phyloP scores from a whole-genome alignment of 2,797 vertebrate species.

The Pseudochirops corinnae region DNA sequence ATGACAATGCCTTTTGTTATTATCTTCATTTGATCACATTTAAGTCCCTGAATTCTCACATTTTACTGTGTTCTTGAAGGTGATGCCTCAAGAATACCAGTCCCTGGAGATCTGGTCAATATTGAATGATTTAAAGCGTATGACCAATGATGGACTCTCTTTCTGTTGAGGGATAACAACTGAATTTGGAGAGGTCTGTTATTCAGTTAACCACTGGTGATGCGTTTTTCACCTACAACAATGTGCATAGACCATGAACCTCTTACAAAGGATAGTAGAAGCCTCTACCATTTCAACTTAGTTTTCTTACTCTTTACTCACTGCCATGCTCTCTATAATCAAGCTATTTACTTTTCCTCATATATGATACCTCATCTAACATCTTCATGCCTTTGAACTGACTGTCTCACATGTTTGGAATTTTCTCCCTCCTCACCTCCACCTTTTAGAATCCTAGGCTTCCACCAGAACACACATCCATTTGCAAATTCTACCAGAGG shows the following conservation, averaged over 20 bases:
- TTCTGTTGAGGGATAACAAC: background rate
- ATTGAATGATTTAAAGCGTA: background rate
- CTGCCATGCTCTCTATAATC: background rate
- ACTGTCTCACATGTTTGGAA: background rate
- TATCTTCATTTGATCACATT: background rate
- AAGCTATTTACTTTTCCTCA: background rate
- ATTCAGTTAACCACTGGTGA: background rate
- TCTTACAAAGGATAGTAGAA: background rate
- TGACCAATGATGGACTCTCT: background rate
- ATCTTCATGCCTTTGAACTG: background rate
- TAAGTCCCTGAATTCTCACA: background rate
- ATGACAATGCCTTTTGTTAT: background rate
- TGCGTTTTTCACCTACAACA: background rate
- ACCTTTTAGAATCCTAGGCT: background rate
- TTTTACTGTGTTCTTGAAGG: background rate
- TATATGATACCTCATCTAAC: background rate
- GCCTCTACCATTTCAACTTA: background rate
- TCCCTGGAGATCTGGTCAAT: background rate
- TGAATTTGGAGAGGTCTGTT: background rate
- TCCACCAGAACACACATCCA: background rate
- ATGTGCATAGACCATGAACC: background rate
- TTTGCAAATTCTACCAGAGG: background rate
- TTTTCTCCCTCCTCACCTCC: background rate
- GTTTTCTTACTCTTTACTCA: background rate
- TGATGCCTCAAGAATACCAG: background rate